A percentile compares a stretch with the other conserved stretches of the same genome.
Conservation (phyloP, 2,797 vertebrate species). For the Pangasius sanitwongsei region DNA sequence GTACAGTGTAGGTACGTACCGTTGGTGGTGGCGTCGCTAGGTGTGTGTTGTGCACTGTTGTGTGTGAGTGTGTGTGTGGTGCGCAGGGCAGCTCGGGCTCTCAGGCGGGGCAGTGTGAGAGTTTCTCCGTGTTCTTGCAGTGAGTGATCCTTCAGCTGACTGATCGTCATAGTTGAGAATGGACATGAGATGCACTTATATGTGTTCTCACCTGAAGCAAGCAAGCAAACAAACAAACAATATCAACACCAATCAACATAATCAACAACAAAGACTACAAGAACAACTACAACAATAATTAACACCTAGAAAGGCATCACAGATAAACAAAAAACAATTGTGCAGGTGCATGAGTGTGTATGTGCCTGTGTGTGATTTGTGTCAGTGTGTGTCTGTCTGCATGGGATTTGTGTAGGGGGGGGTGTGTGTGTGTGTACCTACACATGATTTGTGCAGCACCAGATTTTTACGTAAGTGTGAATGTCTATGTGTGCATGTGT, state of each 20-base stretch:
- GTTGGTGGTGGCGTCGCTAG: constrained; percentile 79
- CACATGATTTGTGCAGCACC: constrained; percentile 22
- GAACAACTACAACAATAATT: background rate
- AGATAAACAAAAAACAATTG: background rate
- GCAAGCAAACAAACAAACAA: background rate
- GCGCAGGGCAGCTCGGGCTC: constrained; percentile 84
- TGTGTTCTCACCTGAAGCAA: constrained; percentile 87
- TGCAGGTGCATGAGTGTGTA: background rate
- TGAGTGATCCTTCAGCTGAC: constrained; percentile 96
- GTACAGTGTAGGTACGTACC: constrained; percentile 75
- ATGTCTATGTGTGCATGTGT: background rate
- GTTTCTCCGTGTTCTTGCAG: constrained; percentile 92
- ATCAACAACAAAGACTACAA: constrained; percentile 2
- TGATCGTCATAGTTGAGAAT: constrained; percentile 97
- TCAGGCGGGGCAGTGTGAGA: constrained; percentile 89
- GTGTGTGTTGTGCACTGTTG: constrained; percentile 67
- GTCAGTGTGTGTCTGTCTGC: background rate
- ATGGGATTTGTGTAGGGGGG: background rate
- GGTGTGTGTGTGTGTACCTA: background rate
- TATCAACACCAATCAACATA: background rate
- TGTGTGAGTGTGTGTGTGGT: constrained; percentile 78
- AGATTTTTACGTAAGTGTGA: background rate
- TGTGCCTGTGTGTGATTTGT: background rate
- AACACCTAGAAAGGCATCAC: background rate
- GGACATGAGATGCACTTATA: constrained; percentile 96